Percentiles rank a stretch among this genome's conserved stretches.
Evolutionary conservation across 2,888 invertebrate genomes (phyloP).

Genomic region (Ophion obscuratus): DNA sequence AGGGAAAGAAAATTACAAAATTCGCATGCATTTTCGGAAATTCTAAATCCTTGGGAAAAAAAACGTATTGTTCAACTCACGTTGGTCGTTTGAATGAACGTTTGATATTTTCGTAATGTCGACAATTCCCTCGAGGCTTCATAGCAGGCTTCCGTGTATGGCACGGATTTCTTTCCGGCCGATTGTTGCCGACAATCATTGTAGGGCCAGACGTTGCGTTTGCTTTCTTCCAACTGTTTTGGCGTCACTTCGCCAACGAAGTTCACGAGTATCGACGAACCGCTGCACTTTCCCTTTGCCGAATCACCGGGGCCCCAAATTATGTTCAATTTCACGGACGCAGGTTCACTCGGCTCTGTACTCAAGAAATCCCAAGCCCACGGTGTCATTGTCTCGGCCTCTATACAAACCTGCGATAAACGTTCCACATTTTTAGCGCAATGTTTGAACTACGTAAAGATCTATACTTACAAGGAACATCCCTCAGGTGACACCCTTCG

Average conservation of each 20-base stretch:
- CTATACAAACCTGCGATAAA: conserved; percentile 76
- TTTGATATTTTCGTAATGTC: conserved; percentile 79
- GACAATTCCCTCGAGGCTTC: conserved; percentile 80
- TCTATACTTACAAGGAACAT: background rate
- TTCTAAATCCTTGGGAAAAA: background rate
- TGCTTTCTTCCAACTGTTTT: conserved; percentile 75
- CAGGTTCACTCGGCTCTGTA: conserved; percentile 75
- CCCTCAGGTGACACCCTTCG: too few species aligned
- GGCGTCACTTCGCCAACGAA: conserved; percentile 78
- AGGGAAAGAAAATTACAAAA: background rate
- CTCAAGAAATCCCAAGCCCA: conserved; percentile 81
- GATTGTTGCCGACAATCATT: conserved; percentile 75
- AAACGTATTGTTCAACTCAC: conserved; percentile 70
- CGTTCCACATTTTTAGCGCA: background rate
- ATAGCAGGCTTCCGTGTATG: conserved; percentile 81
- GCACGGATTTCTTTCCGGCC: conserved; percentile 72
- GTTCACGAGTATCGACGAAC: conserved; percentile 76
- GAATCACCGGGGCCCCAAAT: conserved; percentile 78
- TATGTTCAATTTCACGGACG: conserved; percentile 74
- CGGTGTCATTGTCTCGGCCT: conserved; percentile 76
- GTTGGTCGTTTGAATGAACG: conserved; percentile 74
- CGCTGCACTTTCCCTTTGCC: conserved; percentile 78
- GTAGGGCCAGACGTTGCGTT: conserved; percentile 78
- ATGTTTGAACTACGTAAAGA: background rate
- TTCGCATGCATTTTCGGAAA: background rate